phyloP scores from a whole-genome alignment of 2,797 vertebrate species.

The Lophotriccus pileatus region DNA sequence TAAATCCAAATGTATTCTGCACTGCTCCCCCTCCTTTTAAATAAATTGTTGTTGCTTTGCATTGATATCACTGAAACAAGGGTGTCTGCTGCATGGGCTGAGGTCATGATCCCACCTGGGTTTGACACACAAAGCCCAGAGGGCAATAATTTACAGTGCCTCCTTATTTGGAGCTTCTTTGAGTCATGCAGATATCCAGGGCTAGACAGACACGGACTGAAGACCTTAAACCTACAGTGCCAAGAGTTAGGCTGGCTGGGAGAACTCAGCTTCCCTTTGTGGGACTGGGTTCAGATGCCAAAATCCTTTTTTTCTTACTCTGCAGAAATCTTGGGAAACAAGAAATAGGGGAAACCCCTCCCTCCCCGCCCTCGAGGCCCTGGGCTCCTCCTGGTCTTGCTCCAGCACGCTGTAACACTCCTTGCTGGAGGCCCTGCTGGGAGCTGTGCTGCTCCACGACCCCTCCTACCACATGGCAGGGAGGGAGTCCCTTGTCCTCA shows the following conservation, averaged over 20 bases:
- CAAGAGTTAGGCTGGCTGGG: not conserved
- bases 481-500: not conserved
- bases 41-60: slow-evolving; percentile 24
- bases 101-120: not conserved
- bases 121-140: not conserved
- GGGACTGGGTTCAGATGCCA: not conserved
- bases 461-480: not conserved
- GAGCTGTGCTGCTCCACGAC: not conserved
- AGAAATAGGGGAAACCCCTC: not conserved
- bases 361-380: not conserved
- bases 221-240: not conserved
- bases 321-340: not conserved
- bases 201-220: not conserved
- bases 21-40: not conserved
- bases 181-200: not conserved
- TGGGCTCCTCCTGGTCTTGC: not conserved
- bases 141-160: not conserved
- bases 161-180: not conserved
- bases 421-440: not conserved
- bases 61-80: not conserved
- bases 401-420: not conserved
- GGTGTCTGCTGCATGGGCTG: not conserved
- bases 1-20: not conserved
- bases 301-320: not conserved
- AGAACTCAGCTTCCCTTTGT: not conserved